These are phyloP conservation scores for Palaemon carinicauda DNA, from an alignment of 1,140 invertebrate species.

Conservation along the genomic window DNA sequence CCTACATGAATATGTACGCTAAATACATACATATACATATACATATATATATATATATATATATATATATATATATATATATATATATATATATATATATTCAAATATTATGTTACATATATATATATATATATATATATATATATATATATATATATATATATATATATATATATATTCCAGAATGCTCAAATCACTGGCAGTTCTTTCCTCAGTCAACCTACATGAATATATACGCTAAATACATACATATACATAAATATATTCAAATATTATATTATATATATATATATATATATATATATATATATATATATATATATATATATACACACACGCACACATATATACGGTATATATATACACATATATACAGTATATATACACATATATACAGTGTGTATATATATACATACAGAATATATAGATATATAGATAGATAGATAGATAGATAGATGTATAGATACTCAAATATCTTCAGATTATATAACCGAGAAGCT, in stretches of 20 bases:
- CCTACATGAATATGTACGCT: neutral
- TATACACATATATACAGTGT: no score
- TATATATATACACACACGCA: no score
- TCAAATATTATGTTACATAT: no score
- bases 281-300: neutral
- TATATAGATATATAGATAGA: neutral
- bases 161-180: neutral
- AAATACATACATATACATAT: neutral
- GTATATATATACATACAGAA: no score
- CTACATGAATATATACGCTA: no score
- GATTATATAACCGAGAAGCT: no score
- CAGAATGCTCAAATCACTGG: no score
- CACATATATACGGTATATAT: neutral
- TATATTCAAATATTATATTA: neutral
- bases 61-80: neutral
- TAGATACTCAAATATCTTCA: no score
- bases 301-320: neutral
- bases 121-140: neutral
- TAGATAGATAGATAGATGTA: neutral
- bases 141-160: constrained; percentile 2
- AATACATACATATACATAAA: neutral
- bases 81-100: neutral
- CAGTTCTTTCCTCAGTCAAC: no score
- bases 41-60: neutral
- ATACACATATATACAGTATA: neutral